Evolutionary conservation across 2,113 vertebrate genomes (phyloP), one percentile per base, ranked within the genome.

Genomic region (Pholis gunnellus): DNA sequence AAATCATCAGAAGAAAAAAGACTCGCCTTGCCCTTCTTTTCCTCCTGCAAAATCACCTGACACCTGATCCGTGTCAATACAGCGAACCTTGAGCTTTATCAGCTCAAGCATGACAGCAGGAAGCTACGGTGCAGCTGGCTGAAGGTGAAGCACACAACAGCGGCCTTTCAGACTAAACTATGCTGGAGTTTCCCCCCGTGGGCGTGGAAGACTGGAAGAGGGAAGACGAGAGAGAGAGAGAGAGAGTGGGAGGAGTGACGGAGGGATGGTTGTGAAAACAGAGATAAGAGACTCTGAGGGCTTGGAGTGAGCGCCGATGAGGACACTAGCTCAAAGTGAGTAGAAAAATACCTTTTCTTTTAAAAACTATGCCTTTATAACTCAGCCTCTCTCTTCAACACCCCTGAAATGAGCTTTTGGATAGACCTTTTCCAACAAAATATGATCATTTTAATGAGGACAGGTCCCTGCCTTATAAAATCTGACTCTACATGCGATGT

Each of bases 261-360:
- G 36, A 72, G 54, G 66, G 34, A 59, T 72, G 48, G 25, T 42
- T 17, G 42, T 71, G 77, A 81, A 75, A 65, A 63, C 60, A 79
- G 15, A 72, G 52, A 79, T 13, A n/a, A 54, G 22, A 79, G 38
- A 74, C 64, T 2, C 54, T 56, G 27, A 82, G 27, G 38, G 42
- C 36, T 73, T 27, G 25, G 70, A 75, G 69, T 22, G 56, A 34
- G 31, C 22, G 5, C 83, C 70, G 76, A 66, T 56, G 44, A 83
- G 50, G 81, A 85, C 75, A 3, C 77, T n/a, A 15, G 11, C 59
- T 63, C 29, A 11, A 79, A 82, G 90, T 92, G 57, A 89, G 92
- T 89, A 86, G 50, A 87, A 40, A 29, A 2, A n/a, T 50, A 9
- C 44, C 1, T 61, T 27, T 17, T 64, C 60, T 61, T 31, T 25